phyloP scores from a whole-genome alignment of 2,113 vertebrate genomes.

The Pelecanus crispus region DNA sequence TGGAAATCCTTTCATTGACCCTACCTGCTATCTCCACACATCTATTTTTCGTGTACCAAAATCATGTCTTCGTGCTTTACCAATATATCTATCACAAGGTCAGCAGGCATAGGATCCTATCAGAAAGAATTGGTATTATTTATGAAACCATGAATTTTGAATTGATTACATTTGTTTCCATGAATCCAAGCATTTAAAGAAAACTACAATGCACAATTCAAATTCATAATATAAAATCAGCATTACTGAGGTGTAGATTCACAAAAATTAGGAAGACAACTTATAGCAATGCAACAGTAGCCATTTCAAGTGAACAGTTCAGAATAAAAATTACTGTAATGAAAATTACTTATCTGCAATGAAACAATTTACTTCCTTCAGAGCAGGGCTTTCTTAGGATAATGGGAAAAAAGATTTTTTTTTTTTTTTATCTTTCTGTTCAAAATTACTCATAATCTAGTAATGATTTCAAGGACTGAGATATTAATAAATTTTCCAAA shows the following conservation, averaged over 20 bases:
- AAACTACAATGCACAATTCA: neutral
- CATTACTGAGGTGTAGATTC: neutral
- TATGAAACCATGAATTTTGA: neutral
- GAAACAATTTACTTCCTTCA: neutral
- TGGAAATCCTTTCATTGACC: neutral
- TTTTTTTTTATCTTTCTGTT: neutral
- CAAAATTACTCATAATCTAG: neutral
- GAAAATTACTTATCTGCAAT: neutral
- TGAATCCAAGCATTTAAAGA: neutral
- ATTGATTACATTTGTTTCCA: neutral
- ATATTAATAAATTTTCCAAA: neutral
- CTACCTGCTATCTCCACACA: neutral
- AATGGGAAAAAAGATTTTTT: neutral
- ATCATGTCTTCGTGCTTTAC: neutral
- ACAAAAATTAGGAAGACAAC: neutral
- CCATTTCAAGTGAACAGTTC: neutral
- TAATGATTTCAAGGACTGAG: neutral
- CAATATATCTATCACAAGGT: neutral
- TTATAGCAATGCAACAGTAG: neutral
- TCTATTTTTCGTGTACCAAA: neutral
- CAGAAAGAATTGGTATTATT: neutral
- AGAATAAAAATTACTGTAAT: neutral
- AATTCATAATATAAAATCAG: neutral
- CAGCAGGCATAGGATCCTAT: neutral
- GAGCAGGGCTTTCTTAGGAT: neutral